phyloP scores from a whole-genome alignment of 2,113 vertebrate genomes.

The Upupa epops region DNA sequence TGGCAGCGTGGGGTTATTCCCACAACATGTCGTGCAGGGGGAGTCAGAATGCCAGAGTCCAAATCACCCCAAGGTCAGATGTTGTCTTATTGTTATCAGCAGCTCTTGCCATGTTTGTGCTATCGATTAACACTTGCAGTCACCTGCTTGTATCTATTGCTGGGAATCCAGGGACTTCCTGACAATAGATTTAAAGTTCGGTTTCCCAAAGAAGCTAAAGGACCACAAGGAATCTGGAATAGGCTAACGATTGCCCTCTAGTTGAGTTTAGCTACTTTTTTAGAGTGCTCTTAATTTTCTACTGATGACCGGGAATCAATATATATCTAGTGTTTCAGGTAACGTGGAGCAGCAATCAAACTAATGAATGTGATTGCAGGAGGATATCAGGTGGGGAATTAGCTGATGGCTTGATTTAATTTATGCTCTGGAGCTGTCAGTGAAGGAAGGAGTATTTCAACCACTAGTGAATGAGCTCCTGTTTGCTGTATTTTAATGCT shows the following conservation, averaged over 20 bases:
- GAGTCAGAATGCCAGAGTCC: neutral
- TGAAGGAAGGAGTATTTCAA: neutral
- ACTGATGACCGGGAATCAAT: slow-evolving; percentile 33
- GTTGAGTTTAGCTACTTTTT: slow-evolving; percentile 22
- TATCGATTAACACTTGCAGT: neutral
- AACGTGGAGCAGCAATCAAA: neutral
- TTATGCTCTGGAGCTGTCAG: neutral
- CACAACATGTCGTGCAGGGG: neutral
- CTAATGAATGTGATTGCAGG: slow-evolving; percentile 33
- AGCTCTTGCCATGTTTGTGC: neutral
- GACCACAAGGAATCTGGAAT: neutral
- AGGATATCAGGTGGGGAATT: slow-evolving; percentile 32
- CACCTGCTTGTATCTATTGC: neutral
- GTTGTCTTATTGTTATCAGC: neutral
- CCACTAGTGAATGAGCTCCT: slow-evolving; percentile 2
- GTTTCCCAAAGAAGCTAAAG: neutral
- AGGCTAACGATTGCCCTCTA: slow-evolving; percentile 3
- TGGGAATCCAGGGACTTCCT: neutral
- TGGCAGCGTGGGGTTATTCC: neutral
- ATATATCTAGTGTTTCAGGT: slow-evolving; percentile 16
- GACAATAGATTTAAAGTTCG: neutral
- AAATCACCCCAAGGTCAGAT: neutral
- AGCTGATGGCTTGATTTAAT: slow-evolving; percentile 42
- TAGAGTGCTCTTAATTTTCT: slow-evolving; percentile 1
- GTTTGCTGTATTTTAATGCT: neutral